These are phyloP conservation scores for Rhipidura dahli DNA, from an alignment of 2,113 vertebrate species.

Conservation along the genomic window DNA sequence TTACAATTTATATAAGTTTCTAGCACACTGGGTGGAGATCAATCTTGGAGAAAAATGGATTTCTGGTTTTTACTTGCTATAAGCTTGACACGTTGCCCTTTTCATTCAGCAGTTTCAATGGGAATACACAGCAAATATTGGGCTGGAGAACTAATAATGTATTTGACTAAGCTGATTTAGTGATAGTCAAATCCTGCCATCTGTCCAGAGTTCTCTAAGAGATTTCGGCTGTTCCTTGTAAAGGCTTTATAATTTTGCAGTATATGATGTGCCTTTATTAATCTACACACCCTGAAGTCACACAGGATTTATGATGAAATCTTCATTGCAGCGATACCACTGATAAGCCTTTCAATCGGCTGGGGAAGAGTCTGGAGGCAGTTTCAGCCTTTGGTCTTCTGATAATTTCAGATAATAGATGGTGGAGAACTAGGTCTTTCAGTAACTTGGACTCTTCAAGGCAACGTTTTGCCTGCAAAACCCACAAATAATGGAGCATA, in stretches of 20 bases:
- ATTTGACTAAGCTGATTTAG: constrained; percentile 56
- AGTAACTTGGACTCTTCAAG: neutral
- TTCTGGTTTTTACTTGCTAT: neutral
- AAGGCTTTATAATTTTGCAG: neutral
- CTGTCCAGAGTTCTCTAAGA: constrained; percentile 2
- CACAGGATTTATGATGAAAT: constrained; percentile 10
- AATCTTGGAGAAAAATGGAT: neutral
- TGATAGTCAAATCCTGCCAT: constrained; percentile 32
- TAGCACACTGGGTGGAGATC: neutral
- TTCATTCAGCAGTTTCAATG: constrained; percentile 17
- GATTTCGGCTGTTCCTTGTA: neutral
- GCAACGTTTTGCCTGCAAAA: neutral
- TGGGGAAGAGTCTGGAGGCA: neutral
- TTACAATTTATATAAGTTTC: neutral
- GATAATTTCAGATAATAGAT: neutral
- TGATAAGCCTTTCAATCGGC: neutral
- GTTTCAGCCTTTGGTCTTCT: neutral
- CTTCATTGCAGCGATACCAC: neutral
- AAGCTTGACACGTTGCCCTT: neutral
- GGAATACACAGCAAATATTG: constrained; percentile 20
- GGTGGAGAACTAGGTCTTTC: neutral
- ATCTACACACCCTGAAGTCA: neutral
- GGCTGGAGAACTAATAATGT: constrained; percentile 7
- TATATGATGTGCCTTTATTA: neutral
- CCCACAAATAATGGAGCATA: neutral